Conservation (phyloP, 2,797 vertebrate species). For the Psittacula echo region DNA sequence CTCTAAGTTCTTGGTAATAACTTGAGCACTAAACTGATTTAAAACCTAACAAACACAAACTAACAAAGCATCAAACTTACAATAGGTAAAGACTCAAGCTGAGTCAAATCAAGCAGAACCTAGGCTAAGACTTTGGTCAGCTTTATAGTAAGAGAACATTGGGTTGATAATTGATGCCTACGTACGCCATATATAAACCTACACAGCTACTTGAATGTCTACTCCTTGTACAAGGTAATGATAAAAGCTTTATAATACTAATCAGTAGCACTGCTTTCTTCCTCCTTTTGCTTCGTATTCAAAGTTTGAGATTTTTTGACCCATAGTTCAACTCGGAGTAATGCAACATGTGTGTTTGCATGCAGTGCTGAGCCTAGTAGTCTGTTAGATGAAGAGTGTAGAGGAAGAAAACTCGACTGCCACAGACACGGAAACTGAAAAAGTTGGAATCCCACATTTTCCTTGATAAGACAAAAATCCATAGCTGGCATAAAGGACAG, state of each 20-base stretch:
- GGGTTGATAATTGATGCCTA: background rate
- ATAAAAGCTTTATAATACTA: background rate
- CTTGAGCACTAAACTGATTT: background rate
- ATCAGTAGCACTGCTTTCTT: background rate
- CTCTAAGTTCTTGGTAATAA: background rate
- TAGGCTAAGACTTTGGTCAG: background rate
- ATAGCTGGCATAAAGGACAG: background rate
- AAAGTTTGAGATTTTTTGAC: background rate
- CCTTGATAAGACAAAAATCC: background rate
- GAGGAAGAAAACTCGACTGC: background rate
- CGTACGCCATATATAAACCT: background rate
- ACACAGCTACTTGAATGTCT: background rate
- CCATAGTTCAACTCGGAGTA: background rate
- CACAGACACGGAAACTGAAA: background rate
- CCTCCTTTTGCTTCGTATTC: background rate
- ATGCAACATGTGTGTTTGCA: background rate
- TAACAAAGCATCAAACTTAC: background rate
- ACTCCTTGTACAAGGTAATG: background rate
- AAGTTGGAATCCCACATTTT: background rate
- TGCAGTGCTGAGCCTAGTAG: background rate
- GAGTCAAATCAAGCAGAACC: background rate
- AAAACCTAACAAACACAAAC: background rate
- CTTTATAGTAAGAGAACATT: background rate
- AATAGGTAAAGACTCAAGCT: background rate
- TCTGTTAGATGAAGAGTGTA: background rate